Percentiles rank a stretch among this genome's conserved stretches.
phyloP scores from a whole-genome alignment of 2,797 vertebrate species.

The Bovichtus diacanthus region DNA sequence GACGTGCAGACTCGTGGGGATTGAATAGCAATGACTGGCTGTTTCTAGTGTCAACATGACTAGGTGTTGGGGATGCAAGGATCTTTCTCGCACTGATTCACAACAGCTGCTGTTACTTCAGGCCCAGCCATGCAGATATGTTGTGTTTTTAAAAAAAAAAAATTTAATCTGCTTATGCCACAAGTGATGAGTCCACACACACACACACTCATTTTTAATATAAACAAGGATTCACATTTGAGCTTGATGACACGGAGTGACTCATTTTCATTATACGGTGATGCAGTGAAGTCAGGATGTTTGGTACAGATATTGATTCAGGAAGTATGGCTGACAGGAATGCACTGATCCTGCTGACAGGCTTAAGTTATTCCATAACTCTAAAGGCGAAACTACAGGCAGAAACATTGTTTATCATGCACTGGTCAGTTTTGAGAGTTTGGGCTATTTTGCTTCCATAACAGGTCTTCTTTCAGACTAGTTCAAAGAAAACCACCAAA shows the following conservation, averaged over 20 bases:
- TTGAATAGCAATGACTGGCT: conserved; percentile 1
- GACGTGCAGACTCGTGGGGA: not conserved
- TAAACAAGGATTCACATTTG: conserved; percentile 15
- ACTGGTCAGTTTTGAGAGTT: no score
- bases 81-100: conserved; percentile 54
- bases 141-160: not conserved
- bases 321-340: conserved; percentile 15
- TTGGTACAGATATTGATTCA: conserved; percentile 22
- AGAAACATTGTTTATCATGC: no score
- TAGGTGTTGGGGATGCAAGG: conserved; percentile 27
- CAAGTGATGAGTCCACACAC: not conserved
- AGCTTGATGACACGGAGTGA: conserved; percentile 15
- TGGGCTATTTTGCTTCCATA: no score
- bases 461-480: no score
- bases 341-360: not conserved
- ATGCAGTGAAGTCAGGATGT: conserved; percentile 6
- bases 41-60: conserved; percentile 47
- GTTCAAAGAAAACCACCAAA: no score
- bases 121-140: conserved; percentile 42
- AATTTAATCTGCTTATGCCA: conserved; percentile 33
- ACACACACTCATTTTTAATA: conserved; percentile 10
- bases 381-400: not conserved
- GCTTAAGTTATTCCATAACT: not conserved
- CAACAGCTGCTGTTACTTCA: conserved; percentile 66
- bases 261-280: conserved; percentile 9